A percentile compares a stretch with the other conserved stretches of the same genome.
Conservation (phyloP, 2,797 vertebrate genomes). For the Malacoctenus gilli region DNA sequence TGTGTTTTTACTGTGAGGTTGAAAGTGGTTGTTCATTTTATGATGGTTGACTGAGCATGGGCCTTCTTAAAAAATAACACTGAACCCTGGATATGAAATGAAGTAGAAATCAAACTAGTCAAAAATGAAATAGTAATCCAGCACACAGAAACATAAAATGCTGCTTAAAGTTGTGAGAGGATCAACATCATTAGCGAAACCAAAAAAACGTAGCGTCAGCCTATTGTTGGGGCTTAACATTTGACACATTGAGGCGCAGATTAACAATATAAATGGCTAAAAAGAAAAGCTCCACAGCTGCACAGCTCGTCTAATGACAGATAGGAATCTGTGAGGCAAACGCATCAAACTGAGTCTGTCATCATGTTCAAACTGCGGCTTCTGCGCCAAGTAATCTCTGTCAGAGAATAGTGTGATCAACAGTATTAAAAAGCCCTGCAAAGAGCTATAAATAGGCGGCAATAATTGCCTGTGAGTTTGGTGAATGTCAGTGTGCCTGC, state of each 20-base stretch:
- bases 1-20: no score
- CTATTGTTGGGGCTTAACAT: conserved; percentile 28
- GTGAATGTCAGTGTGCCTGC: conserved; percentile 31
- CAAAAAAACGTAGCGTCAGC: conserved; percentile 11
- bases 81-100: no score
- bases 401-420: conserved; percentile 49
- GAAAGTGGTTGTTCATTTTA: no score
- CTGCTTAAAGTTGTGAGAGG: conserved; percentile 13
- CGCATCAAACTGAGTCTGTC: conserved; percentile 49
- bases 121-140: no score
- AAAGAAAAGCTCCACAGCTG: conserved; percentile 13
- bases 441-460: conserved; percentile 56
- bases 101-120: no score
- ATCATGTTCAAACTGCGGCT: conserved; percentile 37
- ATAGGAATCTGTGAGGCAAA: conserved; percentile 42
- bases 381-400: conserved; percentile 44
- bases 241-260: conserved; percentile 28
- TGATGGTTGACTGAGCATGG: no score
- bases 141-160: no score
- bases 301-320: conserved; percentile 31
- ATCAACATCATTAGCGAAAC: conserved; percentile 34
- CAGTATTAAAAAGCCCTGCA: conserved; percentile 33
- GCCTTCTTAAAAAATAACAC: no score
- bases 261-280: conserved; percentile 33
- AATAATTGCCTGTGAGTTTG: conserved; percentile 43